Base-by-base conservation (phyloP, 1,140 invertebrate genomes). In the Eupristina koningsbergeri region DNA sequence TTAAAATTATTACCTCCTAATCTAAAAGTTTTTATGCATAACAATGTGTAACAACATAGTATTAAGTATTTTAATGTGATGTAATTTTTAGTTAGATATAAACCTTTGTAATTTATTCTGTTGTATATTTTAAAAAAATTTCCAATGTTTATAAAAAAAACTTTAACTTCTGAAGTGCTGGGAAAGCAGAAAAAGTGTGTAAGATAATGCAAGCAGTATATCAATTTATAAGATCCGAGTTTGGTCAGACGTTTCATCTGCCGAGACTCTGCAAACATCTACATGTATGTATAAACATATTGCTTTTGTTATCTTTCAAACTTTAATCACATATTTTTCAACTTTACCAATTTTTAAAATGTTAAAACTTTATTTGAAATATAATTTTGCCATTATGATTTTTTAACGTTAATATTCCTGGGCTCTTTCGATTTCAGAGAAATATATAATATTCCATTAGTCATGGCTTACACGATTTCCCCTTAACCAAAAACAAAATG, bases 171-270 rank as follows among this genome's bases (percentile, higher is more conserved):
- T 19, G 29, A 67, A 67, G 64, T 39, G 34, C 13, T 19, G 13
- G 17, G 61, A 31, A 31, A 64, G 61, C 34, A 29, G 11, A 64
- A 34, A 67, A 67, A 36, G 36, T 31, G 1, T 36, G 3, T 31
- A 7, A 17, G 29, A 36, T 67, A 67, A 67, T 67, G 64, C 64
- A 67, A 7, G 1, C 64, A 36, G 64, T 67, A 67, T 67, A 67
- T 67, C 64, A 67, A 67, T 67, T 67, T 67, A 39, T 67, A 67
- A 36, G 64, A 15, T 31, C 64, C 34, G 64, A 67, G 34, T 67
- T 67, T 67, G 31, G 64, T 67, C 64, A 67, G 64, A 36, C 64
- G 64, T 5, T 7, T 9, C 64, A 67, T 67, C 64, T 67, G 15
- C 64, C 31, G 15, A 22, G 7, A 15, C 15, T 31, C 34, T 9